phyloP scores from a whole-genome alignment of 2,113 vertebrate genomes.

The Callipepla californica region DNA sequence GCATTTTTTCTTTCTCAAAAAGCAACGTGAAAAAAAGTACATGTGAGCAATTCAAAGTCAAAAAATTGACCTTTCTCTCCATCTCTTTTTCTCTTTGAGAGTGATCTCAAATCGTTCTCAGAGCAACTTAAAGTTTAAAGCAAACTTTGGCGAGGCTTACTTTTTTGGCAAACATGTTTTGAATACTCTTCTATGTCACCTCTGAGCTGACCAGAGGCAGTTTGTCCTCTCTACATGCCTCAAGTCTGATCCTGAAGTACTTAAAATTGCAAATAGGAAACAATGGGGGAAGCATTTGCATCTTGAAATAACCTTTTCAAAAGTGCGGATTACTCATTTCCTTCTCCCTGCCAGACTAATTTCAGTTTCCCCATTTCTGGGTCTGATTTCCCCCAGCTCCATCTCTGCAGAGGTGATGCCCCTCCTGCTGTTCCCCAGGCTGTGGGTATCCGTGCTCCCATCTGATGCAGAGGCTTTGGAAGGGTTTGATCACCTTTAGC shows the following conservation, averaged over 20 bases:
- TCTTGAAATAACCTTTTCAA: not conserved
- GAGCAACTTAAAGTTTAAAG: not conserved
- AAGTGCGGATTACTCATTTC: not conserved
- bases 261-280: not conserved
- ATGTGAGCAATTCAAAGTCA: not conserved
- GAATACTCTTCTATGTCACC: not conserved
- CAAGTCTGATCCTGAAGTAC: not conserved
- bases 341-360: constrained; percentile 19
- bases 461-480: constrained; percentile 17
- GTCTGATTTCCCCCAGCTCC: not conserved
- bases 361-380: constrained; percentile 25
- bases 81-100: not conserved
- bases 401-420: not conserved
- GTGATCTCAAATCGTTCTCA: not conserved
- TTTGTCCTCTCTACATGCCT: not conserved
- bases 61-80: not conserved
- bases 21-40: not conserved
- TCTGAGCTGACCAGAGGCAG: constrained; percentile 24
- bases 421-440: not conserved
- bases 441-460: constrained; percentile 32
- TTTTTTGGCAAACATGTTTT: not conserved
- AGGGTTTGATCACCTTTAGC: constrained; percentile 25
- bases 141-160: not conserved
- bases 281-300: not conserved
- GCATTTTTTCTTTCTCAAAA: not conserved